Percentiles rank a stretch among this genome's conserved stretches.
Evolutionary conservation across 2,888 invertebrate genomes (phyloP).

Genomic region (Platerodrilus igneus): DNA sequence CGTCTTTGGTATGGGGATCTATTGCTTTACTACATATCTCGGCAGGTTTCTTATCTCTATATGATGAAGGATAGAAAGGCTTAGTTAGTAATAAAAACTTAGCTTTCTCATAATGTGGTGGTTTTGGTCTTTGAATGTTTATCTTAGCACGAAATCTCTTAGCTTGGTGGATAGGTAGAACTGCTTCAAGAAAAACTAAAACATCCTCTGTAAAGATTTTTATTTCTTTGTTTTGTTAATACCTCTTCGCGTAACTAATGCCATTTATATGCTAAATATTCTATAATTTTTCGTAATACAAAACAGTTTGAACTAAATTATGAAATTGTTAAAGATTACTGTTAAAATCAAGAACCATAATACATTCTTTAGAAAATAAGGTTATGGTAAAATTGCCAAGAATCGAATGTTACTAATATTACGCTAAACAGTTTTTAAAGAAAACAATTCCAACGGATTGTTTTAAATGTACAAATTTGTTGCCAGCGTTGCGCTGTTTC

Average conservation of each 20-base stretch:
- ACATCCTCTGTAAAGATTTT: not conserved
- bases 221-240: not conserved
- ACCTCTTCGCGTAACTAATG: slow-evolving; percentile 3
- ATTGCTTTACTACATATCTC: slow-evolving; percentile 52
- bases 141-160: slow-evolving; percentile 71
- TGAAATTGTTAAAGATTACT: no score
- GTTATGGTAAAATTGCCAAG: no score
- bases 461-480: no score
- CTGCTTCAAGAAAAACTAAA: slow-evolving; percentile 8
- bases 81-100: slow-evolving; percentile 60
- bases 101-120: slow-evolving; percentile 66
- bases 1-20: slow-evolving; percentile 32
- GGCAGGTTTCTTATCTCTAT: slow-evolving; percentile 48
- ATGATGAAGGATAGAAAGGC: slow-evolving; percentile 55
- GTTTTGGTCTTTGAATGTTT: slow-evolving; percentile 69
- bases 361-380: no score
- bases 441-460: no score
- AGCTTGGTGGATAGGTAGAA: slow-evolving; percentile 29
- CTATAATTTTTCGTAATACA: no score
- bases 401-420: no score
- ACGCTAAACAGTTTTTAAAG: no score
- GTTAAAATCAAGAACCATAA: no score
- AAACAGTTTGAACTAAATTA: no score
- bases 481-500: no score
- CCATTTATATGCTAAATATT: no score